These are phyloP conservation scores for Lepidocyrtinus sp. DNA, from an alignment of 2,888 invertebrate genomes.

Conservation along the genomic window DNA sequence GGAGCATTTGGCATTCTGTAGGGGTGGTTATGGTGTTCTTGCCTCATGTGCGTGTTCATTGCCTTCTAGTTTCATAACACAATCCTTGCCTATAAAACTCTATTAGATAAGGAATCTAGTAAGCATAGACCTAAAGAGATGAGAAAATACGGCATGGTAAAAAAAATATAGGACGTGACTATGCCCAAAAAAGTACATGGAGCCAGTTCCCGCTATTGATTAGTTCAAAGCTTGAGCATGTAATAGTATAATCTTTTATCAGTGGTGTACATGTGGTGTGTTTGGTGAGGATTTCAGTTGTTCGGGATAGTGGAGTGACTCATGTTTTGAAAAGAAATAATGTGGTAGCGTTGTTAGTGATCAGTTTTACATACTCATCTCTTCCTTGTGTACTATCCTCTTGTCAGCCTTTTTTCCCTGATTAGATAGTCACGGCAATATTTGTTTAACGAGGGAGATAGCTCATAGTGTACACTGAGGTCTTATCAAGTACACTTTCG, in stretches of 20 bases:
- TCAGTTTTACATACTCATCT: slow-evolving; percentile 24
- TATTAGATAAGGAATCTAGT: not conserved
- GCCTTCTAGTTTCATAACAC: not conserved
- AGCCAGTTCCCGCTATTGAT: slow-evolving; percentile 59
- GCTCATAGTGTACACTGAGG: not conserved
- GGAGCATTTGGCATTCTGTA: too few relatives aligned
- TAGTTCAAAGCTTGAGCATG: slow-evolving; percentile 22
- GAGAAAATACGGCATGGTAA: not conserved
- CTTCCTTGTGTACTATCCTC: not conserved
- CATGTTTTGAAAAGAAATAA: slow-evolving; percentile 28
- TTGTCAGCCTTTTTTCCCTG: not conserved
- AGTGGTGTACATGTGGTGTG: not conserved
- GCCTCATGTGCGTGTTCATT: not conserved
- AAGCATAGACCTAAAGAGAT: not conserved
- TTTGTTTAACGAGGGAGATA: not conserved
- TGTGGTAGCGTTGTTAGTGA: slow-evolving; percentile 28
- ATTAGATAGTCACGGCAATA: not conserved
- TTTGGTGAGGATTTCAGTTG: not conserved
- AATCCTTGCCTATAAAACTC: not conserved
- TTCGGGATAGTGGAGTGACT: slow-evolving; percentile 30
- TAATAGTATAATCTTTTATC: not conserved
- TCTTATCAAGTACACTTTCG: not conserved
- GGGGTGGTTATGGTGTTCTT: too few relatives aligned
- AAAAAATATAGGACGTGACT: slow-evolving; percentile 37
- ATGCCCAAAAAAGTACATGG: slow-evolving; percentile 58